phyloP scores from a whole-genome alignment of 30 jellyfish, hydroid and myxozoan species.

The Aurelia aurita complex sp. Pacific region DNA sequence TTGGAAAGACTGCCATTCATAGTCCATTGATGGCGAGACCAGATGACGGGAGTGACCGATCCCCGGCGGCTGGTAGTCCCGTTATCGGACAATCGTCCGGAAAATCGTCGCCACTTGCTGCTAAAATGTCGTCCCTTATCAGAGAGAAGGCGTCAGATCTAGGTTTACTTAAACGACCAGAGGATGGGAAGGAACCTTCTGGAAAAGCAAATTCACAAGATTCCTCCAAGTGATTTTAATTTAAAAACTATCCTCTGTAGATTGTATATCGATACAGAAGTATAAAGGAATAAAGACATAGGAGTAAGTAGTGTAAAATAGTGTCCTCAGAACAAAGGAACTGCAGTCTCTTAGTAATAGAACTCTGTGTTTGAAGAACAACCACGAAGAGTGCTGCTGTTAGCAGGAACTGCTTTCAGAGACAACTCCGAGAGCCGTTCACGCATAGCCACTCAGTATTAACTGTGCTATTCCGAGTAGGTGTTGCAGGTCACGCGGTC shows the following conservation, averaged over 20 bases:
- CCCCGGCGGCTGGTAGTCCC: constrained; percentile 49
- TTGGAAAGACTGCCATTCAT: constrained; percentile 7
- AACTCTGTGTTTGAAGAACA: too few species aligned
- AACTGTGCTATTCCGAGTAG: too few species aligned
- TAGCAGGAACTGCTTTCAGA: too few species aligned
- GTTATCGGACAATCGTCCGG: constrained; percentile 51
- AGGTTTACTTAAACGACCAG: constrained; percentile 51
- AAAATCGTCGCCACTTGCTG: constrained; percentile 67
- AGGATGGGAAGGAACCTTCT: constrained; percentile 23
- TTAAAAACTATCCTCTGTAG: neutral
- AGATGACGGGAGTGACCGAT: constrained; percentile 21
- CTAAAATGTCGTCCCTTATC: constrained; percentile 62
- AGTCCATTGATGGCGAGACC: constrained; percentile 27
- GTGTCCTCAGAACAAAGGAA: too few species aligned
- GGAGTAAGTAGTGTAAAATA: too few species aligned
- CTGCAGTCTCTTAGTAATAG: too few species aligned
- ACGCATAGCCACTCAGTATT: too few species aligned
- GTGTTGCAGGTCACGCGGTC: too few species aligned
- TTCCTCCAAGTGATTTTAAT: neutral
- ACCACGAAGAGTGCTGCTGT: too few species aligned
- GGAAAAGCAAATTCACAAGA: constrained; percentile 3
- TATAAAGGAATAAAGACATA: too few species aligned
- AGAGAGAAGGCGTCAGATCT: constrained; percentile 71
- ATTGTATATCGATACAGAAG: too few species aligned
- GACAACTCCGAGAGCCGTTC: too few species aligned